Conservation (phyloP, 2,113 vertebrate genomes). For the Porphyrio hochstetteri region DNA sequence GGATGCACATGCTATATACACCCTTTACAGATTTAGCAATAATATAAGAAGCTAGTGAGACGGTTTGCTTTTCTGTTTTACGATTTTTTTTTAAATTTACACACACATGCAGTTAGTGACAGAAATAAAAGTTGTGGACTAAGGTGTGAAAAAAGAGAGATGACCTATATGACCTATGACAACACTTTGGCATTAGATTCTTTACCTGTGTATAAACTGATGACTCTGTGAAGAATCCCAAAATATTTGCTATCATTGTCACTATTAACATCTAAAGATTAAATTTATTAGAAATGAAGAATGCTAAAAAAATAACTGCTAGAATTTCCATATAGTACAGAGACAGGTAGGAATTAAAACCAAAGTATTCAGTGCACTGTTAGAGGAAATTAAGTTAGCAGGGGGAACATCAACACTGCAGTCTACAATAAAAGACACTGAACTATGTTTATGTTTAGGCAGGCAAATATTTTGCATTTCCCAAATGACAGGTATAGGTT, state of each 20-base stretch:
- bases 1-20: neutral
- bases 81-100: neutral
- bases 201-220: neutral
- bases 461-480: neutral
- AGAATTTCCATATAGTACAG: neutral
- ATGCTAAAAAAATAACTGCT: neutral
- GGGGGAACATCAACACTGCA: neutral
- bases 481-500: neutral
- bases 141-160: neutral
- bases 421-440: neutral
- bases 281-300: neutral
- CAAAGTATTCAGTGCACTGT: neutral
- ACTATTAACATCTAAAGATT: neutral
- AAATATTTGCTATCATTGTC: neutral
- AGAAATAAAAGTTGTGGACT: neutral
- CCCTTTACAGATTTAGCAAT: neutral
- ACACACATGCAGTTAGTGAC: neutral
- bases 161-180: neutral
- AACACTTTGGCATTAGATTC: neutral
- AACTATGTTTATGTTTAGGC: neutral
- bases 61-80: neutral
- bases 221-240: neutral
- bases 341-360: neutral
- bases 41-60: neutral
- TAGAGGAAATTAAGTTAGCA: neutral